Evolutionary conservation across 2,888 invertebrate genomes (phyloP).

Genomic region (Argyresthia goedartella): DNA sequence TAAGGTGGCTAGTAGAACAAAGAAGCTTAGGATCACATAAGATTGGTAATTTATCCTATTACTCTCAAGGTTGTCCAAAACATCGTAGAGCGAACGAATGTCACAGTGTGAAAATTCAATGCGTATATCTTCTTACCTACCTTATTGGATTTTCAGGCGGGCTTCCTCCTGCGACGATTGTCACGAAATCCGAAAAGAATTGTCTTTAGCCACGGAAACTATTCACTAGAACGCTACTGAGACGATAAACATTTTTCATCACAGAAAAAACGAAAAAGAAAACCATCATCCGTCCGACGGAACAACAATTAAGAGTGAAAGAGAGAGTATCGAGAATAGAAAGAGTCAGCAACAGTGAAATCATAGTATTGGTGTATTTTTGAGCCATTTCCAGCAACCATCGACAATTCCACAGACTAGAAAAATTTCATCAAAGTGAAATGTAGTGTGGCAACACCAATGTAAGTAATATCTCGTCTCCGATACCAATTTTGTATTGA

Average conservation of each 20-base stretch:
- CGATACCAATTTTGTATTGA: too few relatives aligned
- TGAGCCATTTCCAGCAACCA: too few relatives aligned
- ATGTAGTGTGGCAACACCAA: background rate
- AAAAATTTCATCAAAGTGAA: background rate
- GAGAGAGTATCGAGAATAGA: constrained; percentile 26
- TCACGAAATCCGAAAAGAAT: constrained; percentile 34
- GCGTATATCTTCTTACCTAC: constrained; percentile 58
- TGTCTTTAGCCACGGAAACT: constrained; percentile 27
- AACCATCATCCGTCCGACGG: constrained; percentile 30
- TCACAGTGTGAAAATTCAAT: constrained; percentile 40
- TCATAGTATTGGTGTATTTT: background rate
- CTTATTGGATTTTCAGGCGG: constrained; percentile 21
- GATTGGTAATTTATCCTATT: constrained; percentile 23
- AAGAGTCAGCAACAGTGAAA: constrained; percentile 17
- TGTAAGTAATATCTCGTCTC: too few relatives aligned
- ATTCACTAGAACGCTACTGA: constrained; percentile 30
- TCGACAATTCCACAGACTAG: background rate
- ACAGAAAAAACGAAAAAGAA: constrained; percentile 33
- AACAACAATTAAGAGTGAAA: constrained; percentile 39
- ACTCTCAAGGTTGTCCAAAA: constrained; percentile 54
- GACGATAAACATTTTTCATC: constrained; percentile 39
- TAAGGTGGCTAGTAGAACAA: constrained; percentile 26
- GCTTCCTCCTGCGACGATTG: constrained; percentile 11
- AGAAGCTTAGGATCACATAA: constrained; percentile 31
- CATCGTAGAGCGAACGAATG: constrained; percentile 22